These are phyloP conservation scores for Enteromius trimaculatus DNA, from an alignment of 2,797 vertebrate species.

Conservation along the genomic window DNA sequence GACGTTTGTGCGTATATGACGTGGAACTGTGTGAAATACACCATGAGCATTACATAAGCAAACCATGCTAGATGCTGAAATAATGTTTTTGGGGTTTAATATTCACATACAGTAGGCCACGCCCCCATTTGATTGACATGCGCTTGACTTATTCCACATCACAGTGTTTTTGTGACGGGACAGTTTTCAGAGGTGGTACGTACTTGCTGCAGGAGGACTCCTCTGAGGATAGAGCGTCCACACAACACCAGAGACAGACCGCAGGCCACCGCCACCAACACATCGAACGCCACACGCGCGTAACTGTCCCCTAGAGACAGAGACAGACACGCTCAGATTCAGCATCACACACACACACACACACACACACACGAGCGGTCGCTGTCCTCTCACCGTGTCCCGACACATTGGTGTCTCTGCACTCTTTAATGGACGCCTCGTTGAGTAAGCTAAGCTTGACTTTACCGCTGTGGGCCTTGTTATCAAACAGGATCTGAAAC, in stretches of 20 bases:
- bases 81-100: too few relatives aligned
- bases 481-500: conserved; percentile 87
- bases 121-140: too few relatives aligned
- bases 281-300: conserved; percentile 83
- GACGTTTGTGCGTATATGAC: too few relatives aligned
- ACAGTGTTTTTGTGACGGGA: too few relatives aligned
- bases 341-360: not conserved
- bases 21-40: too few relatives aligned
- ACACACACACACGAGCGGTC: not conserved
- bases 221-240: conserved; percentile 87
- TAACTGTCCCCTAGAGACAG: conserved; percentile 81
- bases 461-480: conserved; percentile 89
- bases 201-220: conserved; percentile 86
- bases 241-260: conserved; percentile 87
- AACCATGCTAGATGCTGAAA: too few relatives aligned
- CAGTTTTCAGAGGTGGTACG: conserved; percentile 47
- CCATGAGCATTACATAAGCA: too few relatives aligned
- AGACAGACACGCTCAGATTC: not conserved
- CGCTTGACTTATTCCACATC: too few relatives aligned
- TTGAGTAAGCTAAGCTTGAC: conserved; percentile 86
- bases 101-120: too few relatives aligned
- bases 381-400: conserved; percentile 81
- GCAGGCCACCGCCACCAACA: conserved; percentile 84
- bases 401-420: conserved; percentile 84
- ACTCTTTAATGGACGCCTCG: conserved; percentile 84